phyloP scores from a whole-genome alignment of 2,797 vertebrate genomes.

The Coregonus ussuriensis region DNA sequence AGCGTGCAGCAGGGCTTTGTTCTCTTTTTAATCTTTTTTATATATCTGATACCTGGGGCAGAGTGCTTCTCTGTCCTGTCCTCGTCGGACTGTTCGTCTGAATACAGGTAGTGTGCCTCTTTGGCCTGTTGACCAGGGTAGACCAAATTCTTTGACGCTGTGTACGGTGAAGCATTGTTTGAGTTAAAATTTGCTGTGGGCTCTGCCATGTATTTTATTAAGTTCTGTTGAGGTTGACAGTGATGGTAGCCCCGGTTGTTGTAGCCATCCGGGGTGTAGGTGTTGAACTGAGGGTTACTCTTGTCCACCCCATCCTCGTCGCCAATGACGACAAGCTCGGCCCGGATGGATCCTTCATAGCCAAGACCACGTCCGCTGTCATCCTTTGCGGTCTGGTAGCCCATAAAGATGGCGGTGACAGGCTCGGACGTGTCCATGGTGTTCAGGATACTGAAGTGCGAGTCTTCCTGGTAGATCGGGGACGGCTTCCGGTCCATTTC shows the following conservation, averaged over 20 bases:
- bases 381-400: constrained; percentile 78
- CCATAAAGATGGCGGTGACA: constrained; percentile 92
- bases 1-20: constrained; percentile 73
- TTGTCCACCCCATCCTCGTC: constrained; percentile 63
- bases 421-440: constrained; percentile 75
- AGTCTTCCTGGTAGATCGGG: constrained; percentile 61
- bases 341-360: constrained; percentile 81
- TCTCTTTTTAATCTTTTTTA: constrained; percentile 64
- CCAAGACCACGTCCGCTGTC: constrained; percentile 60
- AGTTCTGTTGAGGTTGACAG: background rate
- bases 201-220: constrained; percentile 38
- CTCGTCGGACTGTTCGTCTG: constrained; percentile 47
- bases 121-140: background rate
- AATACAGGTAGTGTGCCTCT: constrained; percentile 19
- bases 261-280: constrained; percentile 58
- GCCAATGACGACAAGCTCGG: constrained; percentile 84
- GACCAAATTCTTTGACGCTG: background rate
- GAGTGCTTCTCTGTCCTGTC: constrained; percentile 67
- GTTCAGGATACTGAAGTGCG: constrained; percentile 75
- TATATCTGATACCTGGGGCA: constrained; percentile 75
- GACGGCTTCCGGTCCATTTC: constrained; percentile 46
- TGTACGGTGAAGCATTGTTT: constrained; percentile 25
- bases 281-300: constrained; percentile 40
- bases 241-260: constrained; percentile 43
- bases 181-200: constrained; percentile 40